Evolutionary conservation across 2,797 vertebrate species (phyloP), one percentile per base, ranked within the genome.

Genomic region (Hephaestus fuliginosus): DNA sequence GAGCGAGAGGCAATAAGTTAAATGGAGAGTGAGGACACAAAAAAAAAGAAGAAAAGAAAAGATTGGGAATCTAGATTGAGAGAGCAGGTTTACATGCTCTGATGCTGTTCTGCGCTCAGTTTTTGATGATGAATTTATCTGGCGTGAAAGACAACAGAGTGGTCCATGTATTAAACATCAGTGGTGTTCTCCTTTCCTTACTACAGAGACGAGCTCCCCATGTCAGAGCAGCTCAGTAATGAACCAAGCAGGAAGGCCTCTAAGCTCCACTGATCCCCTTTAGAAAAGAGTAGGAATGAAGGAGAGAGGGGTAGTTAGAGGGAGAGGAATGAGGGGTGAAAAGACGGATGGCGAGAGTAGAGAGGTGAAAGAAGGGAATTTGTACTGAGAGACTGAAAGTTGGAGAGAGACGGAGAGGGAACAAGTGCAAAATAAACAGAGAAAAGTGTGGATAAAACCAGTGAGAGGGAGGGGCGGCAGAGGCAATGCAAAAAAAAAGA

Each of bases 241-340:
- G 92, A 93, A 94, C 58, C 88, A 90, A 85, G 89, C 88, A 92
- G 87, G 90, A 93, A 91, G 92, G 88, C 78, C 91, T 90, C 84
- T 90, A 88, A 93, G 93, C 92, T 92, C 88, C 88, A 85, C 88
- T 93, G 93, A 93, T 92, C 89, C 89, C 82, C 87, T 89, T 88
- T 81, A 85, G 86, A 87, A 87, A 89, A 81, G 83, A 87, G 80
- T 70, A 76, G 79, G 74, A 83, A 80, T 67, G 82, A 73, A 79
- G 78, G 74, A 77, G 69, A 73, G 85, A 61, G 64, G 61, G 61
- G 62, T 74, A 76, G 85, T 85, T 90, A 75, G 77, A 80, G 74
- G 62, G 66, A 88, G 70, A 83, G 67, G 69, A 81, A 87, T 74
- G 65, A 83, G 55, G 48, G 76, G 56, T 68, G 76, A 63, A 76